Percentiles rank a stretch among this genome's conserved stretches.
These are phyloP conservation scores for Penaeus chinensis DNA, from an alignment of 1,140 invertebrate genomes.

Conservation along the genomic window DNA sequence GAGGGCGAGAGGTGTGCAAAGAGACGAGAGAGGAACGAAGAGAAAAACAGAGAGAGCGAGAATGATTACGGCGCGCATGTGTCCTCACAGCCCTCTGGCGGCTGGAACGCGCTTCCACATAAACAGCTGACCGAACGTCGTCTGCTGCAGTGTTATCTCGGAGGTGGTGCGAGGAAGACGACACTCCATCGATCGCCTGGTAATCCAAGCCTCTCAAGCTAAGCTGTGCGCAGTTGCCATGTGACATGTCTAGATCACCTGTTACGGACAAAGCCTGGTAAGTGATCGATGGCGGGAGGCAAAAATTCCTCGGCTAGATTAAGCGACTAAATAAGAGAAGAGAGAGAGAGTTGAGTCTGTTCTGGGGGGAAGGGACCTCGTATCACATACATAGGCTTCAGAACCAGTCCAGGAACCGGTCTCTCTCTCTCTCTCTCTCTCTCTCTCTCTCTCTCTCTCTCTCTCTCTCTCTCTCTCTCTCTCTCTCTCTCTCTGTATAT, in stretches of 20 bases:
- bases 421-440: no score
- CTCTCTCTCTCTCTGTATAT: no score
- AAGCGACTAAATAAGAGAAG: no score
- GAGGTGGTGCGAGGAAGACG: slow-evolving; percentile 14
- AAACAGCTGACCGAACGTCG: slow-evolving; percentile 46
- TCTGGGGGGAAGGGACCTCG: no score
- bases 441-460: no score
- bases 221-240: slow-evolving; percentile 36
- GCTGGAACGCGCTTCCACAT: slow-evolving; percentile 36
- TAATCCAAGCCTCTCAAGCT: slow-evolving; percentile 31
- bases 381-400: no score
- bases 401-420: no score
- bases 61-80: slow-evolving; percentile 27
- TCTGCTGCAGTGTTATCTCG: slow-evolving; percentile 51
- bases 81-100: slow-evolving; percentile 25
- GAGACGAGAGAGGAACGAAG: not conserved
- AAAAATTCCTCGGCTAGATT: no score
- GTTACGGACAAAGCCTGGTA: slow-evolving; percentile 46
- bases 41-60: slow-evolving; percentile 2
- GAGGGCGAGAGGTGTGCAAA: no score
- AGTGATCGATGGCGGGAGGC: not conserved
- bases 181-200: slow-evolving; percentile 16
- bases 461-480: no score
- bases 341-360: no score
- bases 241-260: slow-evolving; percentile 44